Evolutionary conservation across 2,888 invertebrate genomes (phyloP).

Genomic region (Osmoderma eremita): DNA sequence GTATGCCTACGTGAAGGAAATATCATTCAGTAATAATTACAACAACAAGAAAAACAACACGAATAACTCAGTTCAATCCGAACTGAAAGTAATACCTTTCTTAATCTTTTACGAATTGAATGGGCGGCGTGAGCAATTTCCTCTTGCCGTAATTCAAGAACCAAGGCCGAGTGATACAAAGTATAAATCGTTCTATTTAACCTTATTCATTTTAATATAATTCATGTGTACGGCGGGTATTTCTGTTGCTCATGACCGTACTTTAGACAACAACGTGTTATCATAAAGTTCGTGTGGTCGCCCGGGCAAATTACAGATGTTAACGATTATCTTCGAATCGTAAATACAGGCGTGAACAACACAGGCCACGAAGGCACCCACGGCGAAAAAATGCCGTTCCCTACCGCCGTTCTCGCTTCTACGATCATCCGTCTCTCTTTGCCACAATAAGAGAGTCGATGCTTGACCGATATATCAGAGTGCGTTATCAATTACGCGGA

Average conservation of each 20-base stretch:
- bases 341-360: conserved; percentile 53
- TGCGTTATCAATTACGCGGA: conserved; percentile 20
- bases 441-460: conserved; percentile 13
- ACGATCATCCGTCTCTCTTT: conserved; percentile 4
- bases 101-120: conserved; percentile 7
- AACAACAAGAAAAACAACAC: no score
- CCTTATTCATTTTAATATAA: conserved; percentile 40
- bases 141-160: conserved; percentile 11
- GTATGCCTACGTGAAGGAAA: no score
- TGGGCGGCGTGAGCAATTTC: not conserved
- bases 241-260: conserved; percentile 42
- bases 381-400: conserved; percentile 50
- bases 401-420: conserved; percentile 1
- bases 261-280: conserved; percentile 46
- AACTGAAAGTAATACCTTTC: not conserved
- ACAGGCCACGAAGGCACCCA: conserved; percentile 52
- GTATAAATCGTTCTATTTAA: conserved; percentile 40
- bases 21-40: no score
- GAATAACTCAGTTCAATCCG: no score
- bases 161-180: conserved; percentile 17
- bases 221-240: conserved; percentile 27
- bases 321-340: conserved; percentile 53
- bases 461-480: conserved; percentile 9
- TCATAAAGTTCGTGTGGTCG: conserved; percentile 48
- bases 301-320: conserved; percentile 53